phyloP scores from a whole-genome alignment of 2,797 vertebrate genomes.

The Ctenosaura bakeri region DNA sequence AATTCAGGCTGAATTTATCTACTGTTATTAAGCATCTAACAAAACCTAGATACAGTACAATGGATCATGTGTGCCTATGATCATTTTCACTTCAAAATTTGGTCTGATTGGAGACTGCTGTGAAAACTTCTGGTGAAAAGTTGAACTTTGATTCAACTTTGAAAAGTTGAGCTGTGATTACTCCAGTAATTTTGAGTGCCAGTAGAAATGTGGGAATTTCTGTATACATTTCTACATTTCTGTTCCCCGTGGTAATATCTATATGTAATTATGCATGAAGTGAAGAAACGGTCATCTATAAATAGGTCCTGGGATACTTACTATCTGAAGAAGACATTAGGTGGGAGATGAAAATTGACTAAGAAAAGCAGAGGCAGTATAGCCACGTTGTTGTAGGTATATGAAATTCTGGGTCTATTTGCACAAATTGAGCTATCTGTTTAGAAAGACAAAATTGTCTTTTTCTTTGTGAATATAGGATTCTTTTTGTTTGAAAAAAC shows the following conservation, averaged over 20 bases:
- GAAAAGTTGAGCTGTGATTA: not conserved
- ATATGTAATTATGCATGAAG: not conserved
- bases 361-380: not conserved
- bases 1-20: not conserved
- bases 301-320: not conserved
- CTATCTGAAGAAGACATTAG: not conserved
- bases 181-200: not conserved
- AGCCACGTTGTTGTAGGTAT: too few species aligned
- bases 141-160: not conserved
- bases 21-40: too few species aligned
- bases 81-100: not conserved
- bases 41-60: too few species aligned
- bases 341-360: not conserved
- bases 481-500: constrained; percentile 17
- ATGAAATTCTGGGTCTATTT: constrained; percentile 7
- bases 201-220: not conserved
- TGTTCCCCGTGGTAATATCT: not conserved
- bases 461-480: not conserved
- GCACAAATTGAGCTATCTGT: not conserved
- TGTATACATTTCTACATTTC: not conserved
- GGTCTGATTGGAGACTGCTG: not conserved
- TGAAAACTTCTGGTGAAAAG: not conserved
- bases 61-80: not conserved
- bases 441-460: not conserved
- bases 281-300: not conserved